Conservation (phyloP, 2,113 vertebrate genomes). For the Nanorana parkeri region DNA sequence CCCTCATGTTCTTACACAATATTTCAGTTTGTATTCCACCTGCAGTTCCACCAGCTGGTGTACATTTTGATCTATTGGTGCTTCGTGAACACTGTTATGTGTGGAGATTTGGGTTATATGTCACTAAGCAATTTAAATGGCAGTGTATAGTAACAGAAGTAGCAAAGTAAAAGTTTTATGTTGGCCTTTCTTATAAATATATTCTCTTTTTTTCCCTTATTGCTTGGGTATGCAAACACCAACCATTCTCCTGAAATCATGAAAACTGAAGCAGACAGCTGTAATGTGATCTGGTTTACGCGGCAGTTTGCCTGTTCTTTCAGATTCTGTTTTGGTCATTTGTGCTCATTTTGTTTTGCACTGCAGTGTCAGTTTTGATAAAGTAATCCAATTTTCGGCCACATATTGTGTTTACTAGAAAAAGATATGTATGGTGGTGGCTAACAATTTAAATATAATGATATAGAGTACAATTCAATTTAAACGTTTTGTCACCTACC, state of each 20-base stretch:
- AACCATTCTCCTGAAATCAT: constrained; percentile 5
- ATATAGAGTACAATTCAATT: neutral
- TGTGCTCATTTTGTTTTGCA: constrained; percentile 26
- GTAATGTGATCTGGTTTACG: constrained; percentile 14
- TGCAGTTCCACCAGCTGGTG: too few species aligned
- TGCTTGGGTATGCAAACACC: constrained; percentile 1
- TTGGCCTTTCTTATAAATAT: neutral
- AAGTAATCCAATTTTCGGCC: constrained; percentile 33
- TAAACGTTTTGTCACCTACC: too few species aligned
- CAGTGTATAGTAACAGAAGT: too few species aligned
- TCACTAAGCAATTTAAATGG: too few species aligned
- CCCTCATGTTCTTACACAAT: too few species aligned
- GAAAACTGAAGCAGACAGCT: constrained; percentile 28
- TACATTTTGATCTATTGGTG: too few species aligned
- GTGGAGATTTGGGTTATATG: too few species aligned
- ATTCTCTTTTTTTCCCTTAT: neutral
- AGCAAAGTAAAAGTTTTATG: too few species aligned
- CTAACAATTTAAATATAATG: neutral
- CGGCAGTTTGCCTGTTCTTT: constrained; percentile 27
- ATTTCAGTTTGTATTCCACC: too few species aligned
- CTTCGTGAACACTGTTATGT: too few species aligned
- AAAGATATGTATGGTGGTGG: neutral
- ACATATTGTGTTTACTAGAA: neutral
- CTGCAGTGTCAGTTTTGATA: constrained; percentile 38
- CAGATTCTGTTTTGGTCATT: constrained; percentile 31